Conservation (phyloP, 2,888 invertebrate genomes). For the Oscheius onirici region DNA sequence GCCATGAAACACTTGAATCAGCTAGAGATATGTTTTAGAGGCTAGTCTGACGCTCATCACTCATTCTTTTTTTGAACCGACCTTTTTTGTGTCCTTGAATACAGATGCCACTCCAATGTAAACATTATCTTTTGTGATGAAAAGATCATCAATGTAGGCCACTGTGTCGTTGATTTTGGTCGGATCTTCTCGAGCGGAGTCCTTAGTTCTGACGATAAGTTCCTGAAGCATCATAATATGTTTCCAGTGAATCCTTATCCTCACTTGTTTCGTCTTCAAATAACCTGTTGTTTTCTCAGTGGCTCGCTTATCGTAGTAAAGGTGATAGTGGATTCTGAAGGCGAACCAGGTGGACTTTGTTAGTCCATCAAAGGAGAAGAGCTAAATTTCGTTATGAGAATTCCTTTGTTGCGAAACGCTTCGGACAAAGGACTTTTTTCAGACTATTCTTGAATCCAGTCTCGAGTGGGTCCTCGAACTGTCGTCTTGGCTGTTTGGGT, state of each 20-base stretch:
- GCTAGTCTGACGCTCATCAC: too few species aligned
- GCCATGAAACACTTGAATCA: too few species aligned
- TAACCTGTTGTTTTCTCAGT: conserved; percentile 33
- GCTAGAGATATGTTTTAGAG: too few species aligned
- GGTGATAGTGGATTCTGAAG: conserved; percentile 67
- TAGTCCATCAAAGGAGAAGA: conserved; percentile 69
- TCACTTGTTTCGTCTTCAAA: conserved; percentile 51
- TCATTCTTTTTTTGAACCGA: too few species aligned
- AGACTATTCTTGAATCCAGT: neutral
- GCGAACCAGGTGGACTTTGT: conserved; percentile 68
- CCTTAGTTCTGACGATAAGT: conserved; percentile 57
- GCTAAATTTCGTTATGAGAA: conserved; percentile 49
- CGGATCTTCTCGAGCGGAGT: conserved; percentile 43
- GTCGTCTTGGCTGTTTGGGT: neutral
- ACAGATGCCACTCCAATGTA: conserved; percentile 54
- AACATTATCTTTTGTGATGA: conserved; percentile 51
- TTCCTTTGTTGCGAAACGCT: neutral
- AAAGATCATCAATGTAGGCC: conserved; percentile 51
- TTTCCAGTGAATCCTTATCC: neutral
- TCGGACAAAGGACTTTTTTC: conserved; percentile 1
- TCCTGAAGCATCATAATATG: conserved; percentile 45
- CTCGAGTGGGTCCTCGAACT: neutral
- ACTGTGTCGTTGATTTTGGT: conserved; percentile 51
- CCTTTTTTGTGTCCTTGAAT: conserved; percentile 57
- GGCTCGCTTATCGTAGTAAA: conserved; percentile 47